Evolutionary conservation across 2,888 invertebrate genomes (phyloP).

Genomic region (Chaitophorus viminalis): DNA sequence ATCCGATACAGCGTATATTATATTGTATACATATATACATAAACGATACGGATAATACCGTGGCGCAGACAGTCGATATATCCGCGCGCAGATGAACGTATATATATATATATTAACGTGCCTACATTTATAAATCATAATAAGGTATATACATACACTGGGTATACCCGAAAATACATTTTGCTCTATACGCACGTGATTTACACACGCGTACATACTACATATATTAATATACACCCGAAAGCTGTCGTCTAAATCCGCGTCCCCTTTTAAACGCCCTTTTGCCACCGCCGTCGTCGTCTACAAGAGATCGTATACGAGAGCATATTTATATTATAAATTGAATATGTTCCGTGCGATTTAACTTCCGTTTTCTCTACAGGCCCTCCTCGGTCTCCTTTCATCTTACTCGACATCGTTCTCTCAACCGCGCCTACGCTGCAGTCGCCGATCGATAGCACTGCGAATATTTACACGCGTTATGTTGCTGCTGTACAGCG

Average conservation of each 20-base stretch:
- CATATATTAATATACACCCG: background rate
- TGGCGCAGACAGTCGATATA: background rate
- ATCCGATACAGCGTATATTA: background rate
- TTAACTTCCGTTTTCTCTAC: background rate
- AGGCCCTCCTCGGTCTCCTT: background rate
- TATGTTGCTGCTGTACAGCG: background rate
- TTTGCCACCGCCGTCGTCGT: background rate
- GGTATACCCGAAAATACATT: background rate
- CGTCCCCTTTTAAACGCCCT: background rate
- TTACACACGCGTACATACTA: too few relatives aligned
- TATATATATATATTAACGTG: too few relatives aligned
- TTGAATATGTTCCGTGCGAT: constrained; percentile 1
- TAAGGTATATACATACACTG: background rate
- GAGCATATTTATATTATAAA: background rate
- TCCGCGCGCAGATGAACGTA: background rate
- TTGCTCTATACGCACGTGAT: too few relatives aligned
- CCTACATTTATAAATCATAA: too few relatives aligned
- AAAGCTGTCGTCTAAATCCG: background rate
- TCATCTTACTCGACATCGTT: background rate
- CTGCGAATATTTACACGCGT: background rate
- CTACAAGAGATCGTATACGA: too few relatives aligned
- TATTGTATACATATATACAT: too few relatives aligned
- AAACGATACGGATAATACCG: background rate
- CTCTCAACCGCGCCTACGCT: too few relatives aligned
- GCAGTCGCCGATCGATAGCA: background rate